These are phyloP conservation scores for Villa cingulata DNA, from an alignment of 2,888 invertebrate genomes.

Conservation along the genomic window DNA sequence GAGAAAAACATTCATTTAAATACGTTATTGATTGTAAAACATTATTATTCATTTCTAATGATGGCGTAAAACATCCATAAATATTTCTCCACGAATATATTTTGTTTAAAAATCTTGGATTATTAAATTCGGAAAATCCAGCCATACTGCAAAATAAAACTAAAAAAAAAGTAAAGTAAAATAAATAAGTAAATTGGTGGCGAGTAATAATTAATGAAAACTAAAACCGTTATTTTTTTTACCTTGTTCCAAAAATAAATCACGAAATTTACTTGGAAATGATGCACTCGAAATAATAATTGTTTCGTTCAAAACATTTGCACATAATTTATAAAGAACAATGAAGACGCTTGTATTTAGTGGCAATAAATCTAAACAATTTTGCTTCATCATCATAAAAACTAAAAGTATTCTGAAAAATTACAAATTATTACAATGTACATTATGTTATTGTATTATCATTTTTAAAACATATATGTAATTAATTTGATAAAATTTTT, in stretches of 20 bases:
- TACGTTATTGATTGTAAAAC: too few species aligned
- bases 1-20: not conserved
- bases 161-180: not conserved
- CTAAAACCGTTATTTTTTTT: not conserved
- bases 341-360: not conserved
- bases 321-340: not conserved
- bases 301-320: not conserved
- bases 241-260: slow-evolving; percentile 2
- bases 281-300: not conserved
- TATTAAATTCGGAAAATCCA: slow-evolving; percentile 1
- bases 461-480: too few species aligned
- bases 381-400: not conserved
- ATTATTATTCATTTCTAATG: not conserved
- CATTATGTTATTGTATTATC: too few species aligned
- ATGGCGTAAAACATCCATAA: not conserved
- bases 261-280: not conserved
- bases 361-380: not conserved
- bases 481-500: too few species aligned
- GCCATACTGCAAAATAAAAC: not conserved
- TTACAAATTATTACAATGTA: too few species aligned
- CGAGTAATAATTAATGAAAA: too few species aligned
- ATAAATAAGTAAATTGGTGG: not conserved
- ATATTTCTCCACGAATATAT: not conserved
- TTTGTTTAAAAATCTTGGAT: not conserved
- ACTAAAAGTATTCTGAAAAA: not conserved